These are phyloP conservation scores for Anomalospiza imberbis DNA, from an alignment of 2,797 vertebrate genomes.

Conservation along the genomic window DNA sequence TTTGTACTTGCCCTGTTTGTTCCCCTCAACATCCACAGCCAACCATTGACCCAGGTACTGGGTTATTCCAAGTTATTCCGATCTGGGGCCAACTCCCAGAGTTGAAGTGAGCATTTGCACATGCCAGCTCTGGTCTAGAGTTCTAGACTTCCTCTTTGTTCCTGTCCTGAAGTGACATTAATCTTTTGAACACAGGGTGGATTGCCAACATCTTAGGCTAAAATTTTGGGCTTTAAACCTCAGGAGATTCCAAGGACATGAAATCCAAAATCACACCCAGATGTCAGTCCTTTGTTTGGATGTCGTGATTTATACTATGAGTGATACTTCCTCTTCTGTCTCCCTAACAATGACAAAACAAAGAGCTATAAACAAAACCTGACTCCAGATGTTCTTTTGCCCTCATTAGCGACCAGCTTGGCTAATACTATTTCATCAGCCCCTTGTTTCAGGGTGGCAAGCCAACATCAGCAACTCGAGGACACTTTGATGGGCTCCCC, in stretches of 20 bases:
- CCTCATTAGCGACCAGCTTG: conserved; percentile 53
- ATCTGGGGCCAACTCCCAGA: neutral
- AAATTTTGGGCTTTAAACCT: conserved; percentile 19
- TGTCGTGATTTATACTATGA: conserved; percentile 7
- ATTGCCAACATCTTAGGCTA: neutral
- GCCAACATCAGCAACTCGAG: conserved; percentile 51
- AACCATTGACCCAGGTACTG: neutral
- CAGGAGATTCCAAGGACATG: conserved; percentile 17
- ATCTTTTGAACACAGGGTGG: conserved; percentile 1
- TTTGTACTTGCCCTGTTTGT: neutral
- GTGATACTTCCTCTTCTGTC: conserved; percentile 51
- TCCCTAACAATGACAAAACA: conserved; percentile 61
- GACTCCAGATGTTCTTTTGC: conserved; percentile 53
- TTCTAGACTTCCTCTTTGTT: neutral
- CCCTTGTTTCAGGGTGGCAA: conserved; percentile 59
- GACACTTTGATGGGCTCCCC: conserved; percentile 46
- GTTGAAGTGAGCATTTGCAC: neutral
- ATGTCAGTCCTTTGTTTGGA: conserved; percentile 54
- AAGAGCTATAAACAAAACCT: conserved; percentile 52
- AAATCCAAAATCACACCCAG: conserved; percentile 50
- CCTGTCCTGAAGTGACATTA: conserved; percentile 34
- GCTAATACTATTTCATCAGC: conserved; percentile 57
- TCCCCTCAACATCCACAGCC: neutral
- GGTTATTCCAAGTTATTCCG: neutral
- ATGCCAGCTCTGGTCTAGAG: neutral